These are phyloP conservation scores for Lepidurus couesii DNA, from an alignment of 1,140 invertebrate genomes.

Conservation along the genomic window DNA sequence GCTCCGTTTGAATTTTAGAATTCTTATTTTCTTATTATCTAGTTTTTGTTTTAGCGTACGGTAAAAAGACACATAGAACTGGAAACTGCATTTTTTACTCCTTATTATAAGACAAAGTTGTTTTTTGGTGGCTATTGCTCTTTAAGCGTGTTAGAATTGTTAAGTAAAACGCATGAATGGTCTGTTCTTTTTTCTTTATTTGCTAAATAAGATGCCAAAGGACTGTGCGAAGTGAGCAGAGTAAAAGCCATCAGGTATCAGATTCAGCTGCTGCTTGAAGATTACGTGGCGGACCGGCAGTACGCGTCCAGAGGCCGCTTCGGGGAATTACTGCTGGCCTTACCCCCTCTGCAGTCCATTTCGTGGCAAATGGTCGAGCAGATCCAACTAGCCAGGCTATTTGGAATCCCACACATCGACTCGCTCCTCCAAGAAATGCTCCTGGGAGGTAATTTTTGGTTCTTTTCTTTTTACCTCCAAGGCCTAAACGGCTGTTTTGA, in stretches of 20 bases:
- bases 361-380: constrained; percentile 99
- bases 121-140: no score
- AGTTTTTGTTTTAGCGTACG: no score
- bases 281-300: constrained; percentile 94
- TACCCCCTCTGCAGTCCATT: constrained; percentile 92
- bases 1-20: no score
- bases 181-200: constrained; percentile 37
- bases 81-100: no score
- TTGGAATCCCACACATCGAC: constrained; percentile 92
- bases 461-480: not conserved
- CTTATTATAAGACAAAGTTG: no score
- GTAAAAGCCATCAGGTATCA: constrained; percentile 87
- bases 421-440: constrained; percentile 95
- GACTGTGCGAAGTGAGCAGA: constrained; percentile 70
- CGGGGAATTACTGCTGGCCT: constrained; percentile 84
- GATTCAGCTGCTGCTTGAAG: constrained; percentile 92
- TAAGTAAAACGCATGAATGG: not conserved
- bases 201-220: constrained; percentile 67
- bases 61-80: no score
- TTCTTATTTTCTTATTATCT: no score
- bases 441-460: constrained; percentile 59
- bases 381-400: constrained; percentile 93
- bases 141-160: not conserved
- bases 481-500: not conserved
- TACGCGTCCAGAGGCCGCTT: constrained; percentile 92